Evolutionary conservation across 2,797 vertebrate genomes (phyloP), one percentile per base, ranked within the genome.

Genomic region (Semaprochilodus insignis): DNA sequence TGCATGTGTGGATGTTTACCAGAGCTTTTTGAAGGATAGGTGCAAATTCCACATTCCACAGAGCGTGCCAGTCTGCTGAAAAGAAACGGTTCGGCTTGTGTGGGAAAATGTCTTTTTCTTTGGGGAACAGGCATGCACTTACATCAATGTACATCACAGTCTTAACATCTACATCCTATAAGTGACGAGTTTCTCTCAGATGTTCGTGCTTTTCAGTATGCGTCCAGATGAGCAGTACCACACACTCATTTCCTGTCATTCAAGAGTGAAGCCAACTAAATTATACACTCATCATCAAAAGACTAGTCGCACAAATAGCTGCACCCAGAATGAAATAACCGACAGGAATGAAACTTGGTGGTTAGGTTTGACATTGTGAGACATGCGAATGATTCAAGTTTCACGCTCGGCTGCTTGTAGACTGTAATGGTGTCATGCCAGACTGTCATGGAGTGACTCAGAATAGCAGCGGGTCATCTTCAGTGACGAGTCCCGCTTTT

Each of bases 1-100:
- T 69, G 48, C 71, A 71, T 73, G 57, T 51, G 66, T 48, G 78
- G 11, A 71, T 80, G 25, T 73, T 83, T 81, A 71, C 48, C 51
- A 23, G 27, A 71, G 25, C 25, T 25, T 60, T 76, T 23, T 25
- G 63, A 59, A 71, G 34, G 17, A 40, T 14, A 34, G 36, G 44
- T 73, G 6, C 48, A 23, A 31, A 67, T 48, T 74, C 21, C n/a
- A 69, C 21, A 16, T 14, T n/a, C n/a, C 0, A 51, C 17, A 48
- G 75, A n/a, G 34, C 23, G 7, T 60, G 19, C 2, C 10, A 19
- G 19, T 40, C 73, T 34, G 27, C 52, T 8, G 19, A 74, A 8
- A 52, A 52, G 69, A 71, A 71, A 71, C 13, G 4, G 4, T 52
- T 71, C 40, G 7, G 23, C n/a, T 48, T 70, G n/a, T 51, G 2